Evolutionary conservation across 2,888 invertebrate species (phyloP), one percentile per base, ranked within the genome.

Genomic region (Agrochola lota): DNA sequence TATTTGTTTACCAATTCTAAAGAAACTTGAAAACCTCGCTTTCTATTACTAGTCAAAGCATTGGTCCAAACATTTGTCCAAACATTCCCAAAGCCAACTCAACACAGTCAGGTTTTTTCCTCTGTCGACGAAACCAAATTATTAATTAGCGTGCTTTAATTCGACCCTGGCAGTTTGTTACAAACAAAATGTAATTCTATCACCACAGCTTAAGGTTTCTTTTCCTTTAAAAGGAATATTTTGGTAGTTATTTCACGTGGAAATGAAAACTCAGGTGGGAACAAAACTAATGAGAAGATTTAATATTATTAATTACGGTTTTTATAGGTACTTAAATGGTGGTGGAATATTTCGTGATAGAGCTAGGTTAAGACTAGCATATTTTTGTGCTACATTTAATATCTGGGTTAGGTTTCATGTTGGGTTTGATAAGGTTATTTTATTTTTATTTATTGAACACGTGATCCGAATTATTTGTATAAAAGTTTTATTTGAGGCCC

Each of bases 111-210:
- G 62, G 52, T 35, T 83, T 40, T 88, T 81, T 80, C 66, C 72
- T 77, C 76, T 23, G 71, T 69, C 83, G 78, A 80, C 83, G 83
- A 72, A 88, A 85, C 78, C 68, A 78, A 88, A 89, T 89, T 82
- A 87, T 88, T 89, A 88, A 88, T 88, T n/a, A n/a, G n/a, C n/a
- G n/a, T 88, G 77, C 78, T 85, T 81, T 82, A 78, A 85, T 86
- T 69, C 81, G 74, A 81, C 83, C 80, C 85, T 72, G 67, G 71
- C n/a, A 49, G 15, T 72, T 55, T n/a, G 40, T 17, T 4, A 59
- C 71, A 74, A 68, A 67, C 73, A n/a, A 66, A 83, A 83, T 67
- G n/a, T 62, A 49, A 75, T 78, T 71, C 30, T 87, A 68, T 68
- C 3, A 0, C 64, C 0, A 63, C 0, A 40, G 0, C 1, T 69